phyloP scores from a whole-genome alignment of 2,113 vertebrate genomes.

The Ivindomyrus marchei region DNA sequence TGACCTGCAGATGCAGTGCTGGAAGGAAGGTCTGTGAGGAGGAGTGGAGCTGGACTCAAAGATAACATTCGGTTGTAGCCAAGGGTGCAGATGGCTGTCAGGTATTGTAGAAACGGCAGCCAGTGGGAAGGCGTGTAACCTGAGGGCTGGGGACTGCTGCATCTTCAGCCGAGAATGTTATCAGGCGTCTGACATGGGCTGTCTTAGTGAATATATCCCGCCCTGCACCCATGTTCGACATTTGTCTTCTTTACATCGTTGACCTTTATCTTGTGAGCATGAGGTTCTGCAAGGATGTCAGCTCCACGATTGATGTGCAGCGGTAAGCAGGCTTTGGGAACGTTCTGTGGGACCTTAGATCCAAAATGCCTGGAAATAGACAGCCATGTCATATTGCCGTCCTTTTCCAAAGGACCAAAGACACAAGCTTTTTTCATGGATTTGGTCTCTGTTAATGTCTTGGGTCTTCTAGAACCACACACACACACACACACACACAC shows the following conservation, averaged over 20 bases:
- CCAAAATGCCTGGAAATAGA: neutral
- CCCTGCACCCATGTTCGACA: neutral
- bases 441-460: neutral
- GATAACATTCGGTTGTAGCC: neutral
- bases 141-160: neutral
- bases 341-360: neutral
- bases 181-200: neutral
- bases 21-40: neutral
- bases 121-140: neutral
- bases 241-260: neutral
- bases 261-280: neutral
- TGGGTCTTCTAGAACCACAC: neutral
- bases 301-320: neutral
- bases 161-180: neutral
- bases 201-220: neutral
- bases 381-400: neutral
- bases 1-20: neutral
- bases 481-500: too few relatives aligned
- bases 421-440: neutral
- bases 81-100: neutral
- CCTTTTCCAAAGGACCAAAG: neutral
- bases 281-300: neutral
- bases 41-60: neutral
- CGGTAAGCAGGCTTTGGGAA: neutral
- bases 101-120: neutral